Evolutionary conservation across 2,797 vertebrate species (phyloP), one percentile per base, ranked within the genome.

Genomic region (Pseudomugil tenellus): DNA sequence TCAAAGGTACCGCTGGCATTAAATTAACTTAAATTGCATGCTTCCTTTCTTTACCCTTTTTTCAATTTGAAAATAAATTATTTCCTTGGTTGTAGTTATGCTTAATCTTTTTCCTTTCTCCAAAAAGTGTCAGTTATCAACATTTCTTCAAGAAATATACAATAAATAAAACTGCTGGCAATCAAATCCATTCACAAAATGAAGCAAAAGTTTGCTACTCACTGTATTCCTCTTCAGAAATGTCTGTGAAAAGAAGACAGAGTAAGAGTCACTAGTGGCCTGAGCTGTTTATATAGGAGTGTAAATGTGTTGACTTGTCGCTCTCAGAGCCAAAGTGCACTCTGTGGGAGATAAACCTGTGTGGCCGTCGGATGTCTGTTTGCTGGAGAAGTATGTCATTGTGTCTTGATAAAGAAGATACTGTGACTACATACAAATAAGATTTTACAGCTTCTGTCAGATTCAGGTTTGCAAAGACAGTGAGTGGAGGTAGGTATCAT

Each of bases 281-380:
- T 53, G 31, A 29, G 72, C 83, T 72, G 74, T 91, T 93, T 94
- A 89, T 94, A 94, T 92, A 93, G 81, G 76, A 91, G 84, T n/a
- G 67, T 67, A 57, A 64, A 88, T 78, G 81, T 91, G 87, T 92
- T 90, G 90, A 93, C 91, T 88, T 88, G 84, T 90, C 46, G 68
- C 65, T 82, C 83, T 60, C 53, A 46, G 87, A 91, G 91, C 81
- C 92, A 94, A 95, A 94, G 94, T 94, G 87, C 93, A 94, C 52
- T 78, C 31, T 26, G 69, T 41, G 60, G 58, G 67, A 90, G 89
- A 92, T 92, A 92, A 93, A 93, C 84, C 64, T 39, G 19, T 12
- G 35, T 48, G 82, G 70, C 72, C 74, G 59, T 61, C 71, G 4
- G n/a, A 3, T 41, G 11, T 63, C 28, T 34, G 68, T 43, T 62